Evolutionary conservation across 2,797 vertebrate genomes (phyloP).

Genomic region (Pantherophis vulpinus): DNA sequence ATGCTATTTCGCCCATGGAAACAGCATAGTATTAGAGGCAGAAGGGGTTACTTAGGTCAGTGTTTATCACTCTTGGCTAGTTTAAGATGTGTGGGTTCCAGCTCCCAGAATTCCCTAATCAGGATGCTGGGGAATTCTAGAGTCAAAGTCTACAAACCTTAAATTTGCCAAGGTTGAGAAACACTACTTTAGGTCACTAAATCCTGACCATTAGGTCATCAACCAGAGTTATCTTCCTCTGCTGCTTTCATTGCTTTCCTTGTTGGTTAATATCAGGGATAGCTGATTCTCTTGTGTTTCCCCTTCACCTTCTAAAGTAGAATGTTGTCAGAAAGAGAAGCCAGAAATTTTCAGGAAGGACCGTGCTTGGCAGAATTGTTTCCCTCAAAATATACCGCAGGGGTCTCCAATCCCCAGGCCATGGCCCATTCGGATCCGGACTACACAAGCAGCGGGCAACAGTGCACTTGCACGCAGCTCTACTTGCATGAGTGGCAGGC

Average conservation of each 20-base stretch:
- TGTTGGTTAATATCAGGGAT: background rate
- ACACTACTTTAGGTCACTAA: background rate
- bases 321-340: background rate
- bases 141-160: background rate
- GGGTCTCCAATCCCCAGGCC: accelerated
- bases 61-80: background rate
- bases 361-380: background rate
- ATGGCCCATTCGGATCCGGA: accelerated
- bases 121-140: background rate
- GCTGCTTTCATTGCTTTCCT: background rate
- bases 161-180: background rate
- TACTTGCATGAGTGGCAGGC: background rate
- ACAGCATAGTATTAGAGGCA: background rate
- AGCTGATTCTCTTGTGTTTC: background rate
- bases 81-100: background rate
- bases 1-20: background rate
- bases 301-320: background rate
- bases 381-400: background rate
- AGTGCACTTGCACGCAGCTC: background rate
- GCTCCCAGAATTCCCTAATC: background rate
- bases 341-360: background rate
- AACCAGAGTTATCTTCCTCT: background rate
- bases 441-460: background rate
- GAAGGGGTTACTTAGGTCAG: background rate
- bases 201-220: background rate